A percentile compares a stretch with the other conserved stretches of the same genome.
Conservation (phyloP, 1,140 invertebrate species). For the Hestina assimilis region DNA sequence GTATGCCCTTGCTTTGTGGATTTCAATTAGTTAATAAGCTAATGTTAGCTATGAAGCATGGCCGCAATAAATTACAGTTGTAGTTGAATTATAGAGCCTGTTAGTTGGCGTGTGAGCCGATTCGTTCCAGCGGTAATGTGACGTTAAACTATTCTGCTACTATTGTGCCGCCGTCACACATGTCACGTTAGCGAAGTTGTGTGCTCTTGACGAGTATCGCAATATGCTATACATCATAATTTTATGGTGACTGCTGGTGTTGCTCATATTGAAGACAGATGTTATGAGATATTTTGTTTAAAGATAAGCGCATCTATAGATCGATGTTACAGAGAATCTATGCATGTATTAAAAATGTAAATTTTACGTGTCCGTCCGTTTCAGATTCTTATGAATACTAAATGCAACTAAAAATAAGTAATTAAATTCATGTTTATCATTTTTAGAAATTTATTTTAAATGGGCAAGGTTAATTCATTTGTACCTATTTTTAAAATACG, state of each 20-base stretch:
- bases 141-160: slow-evolving; percentile 28
- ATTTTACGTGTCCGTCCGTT: too few species aligned
- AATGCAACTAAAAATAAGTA: too few species aligned
- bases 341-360: too few species aligned
- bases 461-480: too few species aligned
- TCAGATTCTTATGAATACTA: too few species aligned
- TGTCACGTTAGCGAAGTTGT: slow-evolving; percentile 24
- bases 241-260: not conserved
- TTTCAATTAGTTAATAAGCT: not conserved
- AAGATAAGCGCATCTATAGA: too few species aligned
- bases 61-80: not conserved
- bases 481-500: too few species aligned
- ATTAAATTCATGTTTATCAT: too few species aligned
- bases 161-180: slow-evolving; percentile 29
- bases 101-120: slow-evolving; percentile 16
- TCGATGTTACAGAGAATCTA: too few species aligned
- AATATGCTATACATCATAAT: slow-evolving; percentile 10
- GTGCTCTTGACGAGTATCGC: slow-evolving; percentile 15
- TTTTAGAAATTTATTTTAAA: too few species aligned
- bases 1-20: not conserved
- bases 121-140: slow-evolving; percentile 36
- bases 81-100: not conserved
- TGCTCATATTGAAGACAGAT: not conserved
- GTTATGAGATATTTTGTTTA: too few species aligned
- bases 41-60: not conserved